Conservation (phyloP, 2,797 vertebrate genomes). For the Brotula barbata region DNA sequence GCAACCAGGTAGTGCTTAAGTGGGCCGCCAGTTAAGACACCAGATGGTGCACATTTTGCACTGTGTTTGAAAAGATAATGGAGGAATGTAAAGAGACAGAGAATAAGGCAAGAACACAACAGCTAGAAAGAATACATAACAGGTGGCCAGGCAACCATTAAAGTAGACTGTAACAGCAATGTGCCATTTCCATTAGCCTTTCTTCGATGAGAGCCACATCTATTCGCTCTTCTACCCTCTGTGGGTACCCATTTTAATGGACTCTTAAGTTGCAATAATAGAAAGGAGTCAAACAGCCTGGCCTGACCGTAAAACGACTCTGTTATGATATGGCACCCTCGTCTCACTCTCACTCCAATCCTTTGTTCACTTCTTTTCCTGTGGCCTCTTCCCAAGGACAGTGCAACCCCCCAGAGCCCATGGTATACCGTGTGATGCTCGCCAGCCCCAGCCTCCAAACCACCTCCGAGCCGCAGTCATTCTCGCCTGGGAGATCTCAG, state of each 20-base stretch:
- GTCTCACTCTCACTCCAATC: constrained; percentile 14
- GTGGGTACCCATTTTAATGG: not conserved
- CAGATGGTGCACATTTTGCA: not conserved
- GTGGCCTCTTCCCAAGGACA: constrained; percentile 79
- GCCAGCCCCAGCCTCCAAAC: constrained; percentile 64
- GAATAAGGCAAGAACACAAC: not conserved
- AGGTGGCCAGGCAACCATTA: not conserved
- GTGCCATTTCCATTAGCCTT: not conserved
- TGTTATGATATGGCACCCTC: constrained; percentile 31
- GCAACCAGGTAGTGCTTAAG: constrained; percentile 20
- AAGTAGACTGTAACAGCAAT: not conserved
- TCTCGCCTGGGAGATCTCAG: constrained; percentile 75
- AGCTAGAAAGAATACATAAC: not conserved
- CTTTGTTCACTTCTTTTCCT: constrained; percentile 47
- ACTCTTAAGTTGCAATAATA: constrained; percentile 14
- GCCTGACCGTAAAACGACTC: constrained; percentile 50
- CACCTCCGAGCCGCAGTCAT: constrained; percentile 64
- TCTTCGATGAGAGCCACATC: not conserved
- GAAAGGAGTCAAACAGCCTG: constrained; percentile 22
- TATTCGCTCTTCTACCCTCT: constrained; percentile 15
- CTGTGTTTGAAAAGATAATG: constrained; percentile 1
- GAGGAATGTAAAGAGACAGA: not conserved
- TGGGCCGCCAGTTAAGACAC: not conserved
- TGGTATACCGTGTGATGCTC: constrained; percentile 62
- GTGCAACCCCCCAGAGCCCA: constrained; percentile 65